Evolutionary conservation across 2,113 vertebrate genomes (phyloP).

Genomic region (Geococcyx californianus): DNA sequence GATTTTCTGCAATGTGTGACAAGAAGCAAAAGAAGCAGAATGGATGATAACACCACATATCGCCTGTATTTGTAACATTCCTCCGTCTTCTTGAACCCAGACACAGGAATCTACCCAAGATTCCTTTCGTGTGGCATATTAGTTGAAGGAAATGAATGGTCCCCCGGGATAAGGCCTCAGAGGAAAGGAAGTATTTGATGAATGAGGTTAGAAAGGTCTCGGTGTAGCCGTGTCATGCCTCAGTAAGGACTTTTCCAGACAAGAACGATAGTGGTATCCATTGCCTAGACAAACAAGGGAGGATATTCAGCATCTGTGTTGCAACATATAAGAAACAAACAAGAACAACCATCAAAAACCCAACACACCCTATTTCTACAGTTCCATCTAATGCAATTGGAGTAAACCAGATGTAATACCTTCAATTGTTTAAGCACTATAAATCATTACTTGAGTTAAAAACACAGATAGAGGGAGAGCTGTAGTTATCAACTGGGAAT

Average conservation of each 20-base stretch:
- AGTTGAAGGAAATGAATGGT: constrained; percentile 54
- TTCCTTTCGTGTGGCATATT: constrained; percentile 47
- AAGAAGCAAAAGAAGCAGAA: not conserved
- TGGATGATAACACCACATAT: not conserved
- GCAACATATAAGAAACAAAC: constrained; percentile 18
- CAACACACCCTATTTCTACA: not conserved
- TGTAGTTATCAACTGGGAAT: constrained; percentile 63
- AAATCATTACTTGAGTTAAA: not conserved
- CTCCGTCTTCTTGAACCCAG: not conserved
- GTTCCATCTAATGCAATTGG: not conserved
- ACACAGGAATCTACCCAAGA: constrained; percentile 51
- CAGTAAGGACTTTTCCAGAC: constrained; percentile 40
- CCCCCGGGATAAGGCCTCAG: constrained; percentile 28
- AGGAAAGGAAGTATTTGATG: constrained; percentile 60
- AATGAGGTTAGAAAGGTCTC: constrained; percentile 56
- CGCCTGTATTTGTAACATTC: not conserved
- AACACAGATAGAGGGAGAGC: constrained; percentile 3
- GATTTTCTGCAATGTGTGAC: not conserved
- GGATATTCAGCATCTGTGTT: constrained; percentile 11
- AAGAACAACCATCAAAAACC: not conserved
- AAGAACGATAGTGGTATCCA: constrained; percentile 47
- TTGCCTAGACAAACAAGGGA: constrained; percentile 43
- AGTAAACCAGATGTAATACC: not conserved
- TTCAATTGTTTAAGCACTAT: not conserved
- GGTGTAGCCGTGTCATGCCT: constrained; percentile 44